Conservation (phyloP, 2,888 invertebrate species). For the Meiosimyza platycephala region DNA sequence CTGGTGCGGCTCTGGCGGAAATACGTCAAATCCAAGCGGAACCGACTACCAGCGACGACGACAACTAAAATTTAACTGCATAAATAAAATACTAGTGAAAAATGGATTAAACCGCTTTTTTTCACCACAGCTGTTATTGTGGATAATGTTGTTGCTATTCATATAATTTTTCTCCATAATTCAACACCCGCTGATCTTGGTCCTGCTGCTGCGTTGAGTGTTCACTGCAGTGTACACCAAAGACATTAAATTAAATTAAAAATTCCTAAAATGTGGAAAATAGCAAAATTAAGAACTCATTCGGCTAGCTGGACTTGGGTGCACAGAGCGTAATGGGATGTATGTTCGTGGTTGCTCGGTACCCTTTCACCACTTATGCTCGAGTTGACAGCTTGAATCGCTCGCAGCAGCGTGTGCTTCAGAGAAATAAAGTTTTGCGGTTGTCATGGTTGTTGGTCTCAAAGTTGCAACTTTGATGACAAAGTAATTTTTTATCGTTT, state of each 20-base stretch:
- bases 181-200: neutral
- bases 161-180: neutral
- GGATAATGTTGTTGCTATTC: neutral
- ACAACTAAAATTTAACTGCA: conserved; percentile 29
- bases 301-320: neutral
- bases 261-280: conserved; percentile 31
- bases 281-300: conserved; percentile 21
- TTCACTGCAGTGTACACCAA: neutral
- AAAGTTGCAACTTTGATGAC: too few relatives aligned
- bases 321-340: neutral
- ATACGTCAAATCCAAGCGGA: conserved; percentile 21
- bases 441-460: conserved; percentile 16
- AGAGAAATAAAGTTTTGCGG: conserved; percentile 14
- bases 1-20: neutral
- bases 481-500: too few relatives aligned
- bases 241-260: conserved; percentile 34
- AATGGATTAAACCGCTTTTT: neutral
- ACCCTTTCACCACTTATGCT: neutral
- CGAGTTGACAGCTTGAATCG: conserved; percentile 3
- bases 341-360: neutral
- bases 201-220: too few relatives aligned
- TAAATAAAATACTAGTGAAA: conserved; percentile 30
- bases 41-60: conserved; percentile 12
- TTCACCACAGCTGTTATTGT: conserved; percentile 5
- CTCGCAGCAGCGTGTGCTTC: neutral